Base-by-base conservation (phyloP, 2,888 invertebrate species). In the Anarsia innoxiella region DNA sequence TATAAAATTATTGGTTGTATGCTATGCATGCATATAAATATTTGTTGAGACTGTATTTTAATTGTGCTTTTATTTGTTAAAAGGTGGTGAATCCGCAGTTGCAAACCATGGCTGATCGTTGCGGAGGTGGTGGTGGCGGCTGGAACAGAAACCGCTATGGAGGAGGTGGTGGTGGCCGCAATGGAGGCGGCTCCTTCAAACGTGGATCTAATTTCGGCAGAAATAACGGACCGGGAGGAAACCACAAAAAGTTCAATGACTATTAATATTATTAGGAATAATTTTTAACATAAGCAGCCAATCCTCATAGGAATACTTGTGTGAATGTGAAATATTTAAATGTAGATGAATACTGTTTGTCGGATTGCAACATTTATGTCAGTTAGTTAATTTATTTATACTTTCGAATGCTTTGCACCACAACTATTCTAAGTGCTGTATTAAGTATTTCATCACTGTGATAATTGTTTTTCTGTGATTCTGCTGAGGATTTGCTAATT, bases 51-150 rank as follows among this genome's bases (percentile, higher is more conserved):
- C n/a, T n/a, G n/a, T n/a, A n/a, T n/a, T n/a, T n/a, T n/a, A n/a
- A n/a, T 6, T 28, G 12, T 28, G 2, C n/a, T 0, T 19, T 12
- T 38, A n/a, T n/a, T n/a, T n/a, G n/a, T 48, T 61, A 57, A 62
- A 87, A 89, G 92, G 91, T 91, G 48, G 88, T 97, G 40, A 94
- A 93, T 67, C 95, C 95, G 32, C 93, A 95, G 66, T 86, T 97
- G 30, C 88, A 91, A 56, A 93, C 94, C 54, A 88, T 95, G 86
- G 92, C 93, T 3, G 88, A 88, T 49, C 88, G 90, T 27, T 88
- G 88, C 43, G 88, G 87, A 34, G 89, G 90, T 27, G 88, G 88
- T 12, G 87, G 88, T 38, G 87, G 88, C 15, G 86, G 88, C 49
- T 85, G 86, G 85, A 86, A 87, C 51, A 79, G 87, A 36, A 86